Evolutionary conservation across 2,888 invertebrate genomes (phyloP), one percentile per base, ranked within the genome.

Genomic region (Cataglyphis rosenhaueri): DNA sequence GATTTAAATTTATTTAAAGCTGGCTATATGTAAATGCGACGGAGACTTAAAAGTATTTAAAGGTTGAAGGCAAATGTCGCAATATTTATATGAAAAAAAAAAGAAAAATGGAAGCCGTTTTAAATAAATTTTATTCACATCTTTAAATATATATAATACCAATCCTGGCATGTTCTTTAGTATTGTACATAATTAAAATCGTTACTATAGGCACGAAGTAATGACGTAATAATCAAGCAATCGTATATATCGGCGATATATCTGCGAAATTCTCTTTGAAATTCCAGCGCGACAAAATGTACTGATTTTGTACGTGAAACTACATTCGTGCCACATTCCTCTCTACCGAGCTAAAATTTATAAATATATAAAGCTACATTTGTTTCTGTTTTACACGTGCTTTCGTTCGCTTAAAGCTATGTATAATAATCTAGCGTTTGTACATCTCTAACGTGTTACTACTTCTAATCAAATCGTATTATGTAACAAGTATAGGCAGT

Each of bases 321-420:
- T 55, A 55, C 41, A 68, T 35, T 76, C 68, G 32, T 76, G 68
- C 38, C 55, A 1, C 29, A n/a, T 55, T 62, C 52, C 32, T 64
- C 41, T 35, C 6, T 35, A 35, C n/a, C 68, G 55, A 68, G 29
- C 21, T 76, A 35, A 59, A 35, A 78, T 89, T 83, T 84, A 86
- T 89, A 88, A 84, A 86, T 87, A 86, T 87, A 88, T 88, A 90
- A 90, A 90, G 81, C 88, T 90, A 88, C 64, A 66, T 86, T 82
- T 84, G 59, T 81, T 64, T 83, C 82, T 84, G 88, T 86, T 64
- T 64, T 85, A 88, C 86, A 90, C 81, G 44, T 44, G 73, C 65
- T 78, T 85, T 84, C 74, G 35, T 82, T 85, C 38, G 76, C 89
- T 90, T 90, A 90, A 85, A 74, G 48, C 81, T 85, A 52, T 8